These are phyloP conservation scores for Crocidura indochinensis DNA, from an alignment of 2,797 vertebrate genomes.

Conservation along the genomic window DNA sequence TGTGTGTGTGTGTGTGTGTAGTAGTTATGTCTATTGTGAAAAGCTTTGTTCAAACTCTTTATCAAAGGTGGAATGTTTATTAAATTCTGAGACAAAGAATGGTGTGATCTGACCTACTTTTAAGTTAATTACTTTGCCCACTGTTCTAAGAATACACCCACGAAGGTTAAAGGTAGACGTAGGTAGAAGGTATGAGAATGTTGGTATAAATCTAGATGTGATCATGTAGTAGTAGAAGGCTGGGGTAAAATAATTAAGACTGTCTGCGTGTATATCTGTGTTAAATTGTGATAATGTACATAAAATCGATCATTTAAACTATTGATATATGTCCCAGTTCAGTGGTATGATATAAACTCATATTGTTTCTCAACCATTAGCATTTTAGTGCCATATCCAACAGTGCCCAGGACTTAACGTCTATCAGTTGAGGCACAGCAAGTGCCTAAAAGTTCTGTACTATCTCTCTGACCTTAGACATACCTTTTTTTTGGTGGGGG, in stretches of 20 bases:
- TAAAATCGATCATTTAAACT: constrained; percentile 16
- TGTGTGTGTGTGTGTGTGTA: neutral
- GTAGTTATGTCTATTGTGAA: neutral
- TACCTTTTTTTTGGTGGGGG: no score
- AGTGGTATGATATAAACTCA: neutral
- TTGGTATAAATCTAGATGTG: neutral
- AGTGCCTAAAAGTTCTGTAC: no score
- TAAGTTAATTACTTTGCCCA: neutral
- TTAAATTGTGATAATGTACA: neutral
- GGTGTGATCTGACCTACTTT: neutral
- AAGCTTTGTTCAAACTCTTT: neutral
- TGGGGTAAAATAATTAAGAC: neutral
- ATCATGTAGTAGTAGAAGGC: neutral
- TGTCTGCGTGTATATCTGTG: neutral
- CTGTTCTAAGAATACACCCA: neutral
- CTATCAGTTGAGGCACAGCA: no score
- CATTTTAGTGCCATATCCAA: no score
- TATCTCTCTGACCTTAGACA: no score
- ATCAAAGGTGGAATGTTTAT: neutral
- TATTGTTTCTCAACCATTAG: neutral
- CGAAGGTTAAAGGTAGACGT: neutral
- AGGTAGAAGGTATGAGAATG: constrained; percentile 43
- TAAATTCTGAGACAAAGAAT: neutral
- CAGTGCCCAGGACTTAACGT: no score
- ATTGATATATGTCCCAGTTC: neutral